Evolutionary conservation across 2,888 invertebrate species (phyloP), one percentile per base, ranked within the genome.

Genomic region (Zaprionus lineosus): DNA sequence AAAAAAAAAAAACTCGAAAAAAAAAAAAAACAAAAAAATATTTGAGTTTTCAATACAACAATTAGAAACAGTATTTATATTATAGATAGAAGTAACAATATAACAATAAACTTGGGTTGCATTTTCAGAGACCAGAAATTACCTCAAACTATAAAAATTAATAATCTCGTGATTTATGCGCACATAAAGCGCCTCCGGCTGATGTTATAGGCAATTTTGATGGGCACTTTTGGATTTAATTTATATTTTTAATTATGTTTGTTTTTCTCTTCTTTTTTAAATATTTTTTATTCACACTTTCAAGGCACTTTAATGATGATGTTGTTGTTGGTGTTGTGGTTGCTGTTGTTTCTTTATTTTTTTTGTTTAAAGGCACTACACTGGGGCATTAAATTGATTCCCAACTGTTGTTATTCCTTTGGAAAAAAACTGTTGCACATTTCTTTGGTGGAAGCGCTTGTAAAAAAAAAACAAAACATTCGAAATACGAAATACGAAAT

Each of bases 111-210:
- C 26, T 24, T 16, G 3, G 4, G n/a, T 51, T 40, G 14, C 26
- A 14, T 39, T 68, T 43, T 29, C 37, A 52, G 41, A 53, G 43
- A 36, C 28, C 34, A 8, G 21, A 62, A 64, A 83, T 77, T 83
- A 77, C 84, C 84, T 77, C 41, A 9, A 18, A 52, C 55, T 60
- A 24, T 67, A n/a, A 59, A 43, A 57, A 48, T 15, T 40, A 40
- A 34, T 26, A 75, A 66, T 48, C 52, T 62, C n/a, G 24, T 71
- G 65, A 69, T 71, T 71, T 65, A 71, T 56, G 47, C 15, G 50
- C 43, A 19, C 44, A 53, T 50, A 40, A 59, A 44, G 31, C 33
- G 24, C 21, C 36, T 12, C 34, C 12, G 9, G 9, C 7, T 18
- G 24, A 21, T 47, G 41, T 53, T 57, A 28, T 18, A 28, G 59